phyloP scores from a whole-genome alignment of 2,888 invertebrate genomes.

The Hydrotaea diabolus region DNA sequence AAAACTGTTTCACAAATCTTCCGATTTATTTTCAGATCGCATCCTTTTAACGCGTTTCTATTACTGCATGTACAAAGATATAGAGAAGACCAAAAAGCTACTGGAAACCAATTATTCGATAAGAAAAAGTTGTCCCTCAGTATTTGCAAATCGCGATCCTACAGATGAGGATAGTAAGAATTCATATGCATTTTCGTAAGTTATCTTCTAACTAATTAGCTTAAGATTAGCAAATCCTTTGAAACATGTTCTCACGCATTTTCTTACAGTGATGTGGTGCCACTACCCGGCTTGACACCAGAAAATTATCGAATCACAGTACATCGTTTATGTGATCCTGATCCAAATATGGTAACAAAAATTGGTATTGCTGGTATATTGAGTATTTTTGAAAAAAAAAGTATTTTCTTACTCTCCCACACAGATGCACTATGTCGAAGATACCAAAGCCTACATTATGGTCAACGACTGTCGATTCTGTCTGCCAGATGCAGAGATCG shows the following conservation, averaged over 20 bases:
- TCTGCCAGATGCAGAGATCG: conserved; percentile 81
- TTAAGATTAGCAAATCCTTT: too few species aligned
- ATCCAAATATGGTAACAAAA: neutral
- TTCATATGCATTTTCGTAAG: conserved; percentile 76
- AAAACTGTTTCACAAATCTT: too few species aligned
- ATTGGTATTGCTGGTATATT: neutral
- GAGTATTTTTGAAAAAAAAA: neutral
- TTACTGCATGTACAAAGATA: conserved; percentile 73
- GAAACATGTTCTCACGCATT: neutral
- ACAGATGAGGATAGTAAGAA: conserved; percentile 72
- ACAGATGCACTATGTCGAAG: conserved; percentile 85
- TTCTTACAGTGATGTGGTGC: conserved; percentile 56
- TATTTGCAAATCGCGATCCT: conserved; percentile 82
- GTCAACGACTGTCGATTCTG: conserved; percentile 86
- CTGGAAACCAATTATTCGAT: conserved; percentile 80
- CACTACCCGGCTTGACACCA: conserved; percentile 62
- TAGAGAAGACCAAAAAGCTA: conserved; percentile 75
- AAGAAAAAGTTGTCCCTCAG: conserved; percentile 82
- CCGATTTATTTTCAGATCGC: conserved; percentile 71
- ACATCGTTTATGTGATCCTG: conserved; percentile 4
- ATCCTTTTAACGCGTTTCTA: conserved; percentile 75
- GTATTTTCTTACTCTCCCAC: neutral
- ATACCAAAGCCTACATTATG: conserved; percentile 87
- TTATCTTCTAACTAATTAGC: too few species aligned
- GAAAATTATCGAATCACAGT: conserved; percentile 45